phyloP scores from a whole-genome alignment of 1,140 invertebrate species.

The Heliconius melpomene region DNA sequence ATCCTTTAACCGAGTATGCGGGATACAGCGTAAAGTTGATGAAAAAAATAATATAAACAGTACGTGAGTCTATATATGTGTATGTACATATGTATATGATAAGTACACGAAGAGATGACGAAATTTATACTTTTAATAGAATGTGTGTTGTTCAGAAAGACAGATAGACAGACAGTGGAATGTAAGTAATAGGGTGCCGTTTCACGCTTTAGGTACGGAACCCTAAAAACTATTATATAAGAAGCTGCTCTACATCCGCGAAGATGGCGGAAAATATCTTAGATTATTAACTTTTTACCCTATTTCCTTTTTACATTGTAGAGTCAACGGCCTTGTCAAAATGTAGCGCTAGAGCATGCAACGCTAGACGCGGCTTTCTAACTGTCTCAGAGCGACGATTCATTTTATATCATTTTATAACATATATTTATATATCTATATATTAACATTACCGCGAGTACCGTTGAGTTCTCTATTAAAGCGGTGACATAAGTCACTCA shows the following conservation, averaged over 20 bases:
- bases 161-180: no score
- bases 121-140: no score
- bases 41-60: background rate
- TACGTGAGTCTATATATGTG: no score
- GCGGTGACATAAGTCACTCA: background rate
- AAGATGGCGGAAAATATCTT: background rate
- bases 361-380: slow-evolving; percentile 22
- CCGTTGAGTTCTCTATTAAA: background rate
- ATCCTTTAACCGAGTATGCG: background rate
- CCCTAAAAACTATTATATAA: background rate
- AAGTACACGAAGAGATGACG: no score
- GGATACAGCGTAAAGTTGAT: background rate
- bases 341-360: slow-evolving; percentile 22
- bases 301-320: slow-evolving; percentile 1
- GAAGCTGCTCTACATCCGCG: background rate
- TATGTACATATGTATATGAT: no score
- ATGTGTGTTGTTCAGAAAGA: no score
- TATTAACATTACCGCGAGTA: background rate
- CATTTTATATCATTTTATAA: background rate
- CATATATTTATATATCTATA: background rate
- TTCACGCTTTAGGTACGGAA: no score
- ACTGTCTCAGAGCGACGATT: background rate
- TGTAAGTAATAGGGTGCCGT: no score
- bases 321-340: slow-evolving; percentile 20
- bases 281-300: slow-evolving; percentile 6